A percentile compares a stretch with the other conserved stretches of the same genome.
These are phyloP conservation scores for Ptilonorhynchus violaceus DNA, from an alignment of 2,113 vertebrate species.

Conservation along the genomic window DNA sequence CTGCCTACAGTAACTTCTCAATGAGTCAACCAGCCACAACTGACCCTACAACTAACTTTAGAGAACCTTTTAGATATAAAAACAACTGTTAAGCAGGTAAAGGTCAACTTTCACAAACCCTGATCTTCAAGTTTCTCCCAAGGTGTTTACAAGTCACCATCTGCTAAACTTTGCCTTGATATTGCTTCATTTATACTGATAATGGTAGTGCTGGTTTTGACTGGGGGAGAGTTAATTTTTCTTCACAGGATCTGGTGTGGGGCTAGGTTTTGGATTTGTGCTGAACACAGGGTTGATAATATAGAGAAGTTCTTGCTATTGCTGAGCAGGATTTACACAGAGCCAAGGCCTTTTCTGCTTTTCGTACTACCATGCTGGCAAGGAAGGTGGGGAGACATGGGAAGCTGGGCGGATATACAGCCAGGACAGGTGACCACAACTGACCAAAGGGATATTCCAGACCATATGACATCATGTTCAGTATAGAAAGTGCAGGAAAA, in stretches of 20 bases:
- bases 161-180: background rate
- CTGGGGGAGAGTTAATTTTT: background rate
- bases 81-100: background rate
- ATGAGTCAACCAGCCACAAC: background rate
- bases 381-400: background rate
- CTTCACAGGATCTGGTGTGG: background rate
- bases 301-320: background rate
- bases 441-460: background rate
- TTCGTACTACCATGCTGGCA: rapidly evolving
- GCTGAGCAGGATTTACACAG: background rate
- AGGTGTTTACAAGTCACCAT: background rate
- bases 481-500: background rate
- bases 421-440: background rate
- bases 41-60: background rate
- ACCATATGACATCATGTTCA: background rate
- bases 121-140: background rate
- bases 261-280: background rate
- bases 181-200: background rate
- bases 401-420: background rate
- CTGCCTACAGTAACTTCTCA: background rate
- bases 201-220: background rate
- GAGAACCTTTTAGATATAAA: background rate
- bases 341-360: background rate
- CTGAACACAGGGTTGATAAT: background rate
- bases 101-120: background rate